Conservation (phyloP, 2,888 invertebrate species). For the Pollenia griseotomentosa region DNA sequence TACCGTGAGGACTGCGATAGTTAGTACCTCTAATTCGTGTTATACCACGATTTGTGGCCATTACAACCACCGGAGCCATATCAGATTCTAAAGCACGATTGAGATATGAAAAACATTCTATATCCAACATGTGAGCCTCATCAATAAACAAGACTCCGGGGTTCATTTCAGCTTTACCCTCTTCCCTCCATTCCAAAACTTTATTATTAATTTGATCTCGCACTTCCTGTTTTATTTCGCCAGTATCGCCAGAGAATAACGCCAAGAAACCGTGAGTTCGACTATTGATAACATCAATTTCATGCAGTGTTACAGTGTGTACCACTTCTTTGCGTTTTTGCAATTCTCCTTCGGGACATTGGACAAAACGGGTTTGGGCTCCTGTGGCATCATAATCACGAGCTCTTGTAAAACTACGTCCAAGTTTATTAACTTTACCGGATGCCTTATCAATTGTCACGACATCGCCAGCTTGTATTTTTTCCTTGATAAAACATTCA, state of each 20-base stretch:
- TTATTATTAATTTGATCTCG: slow-evolving; percentile 99
- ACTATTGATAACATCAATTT: slow-evolving; percentile 99
- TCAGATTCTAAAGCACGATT: slow-evolving; percentile 99
- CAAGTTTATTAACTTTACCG: slow-evolving; percentile 95
- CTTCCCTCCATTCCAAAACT: slow-evolving; percentile 99
- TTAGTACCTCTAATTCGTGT: slow-evolving; percentile 97
- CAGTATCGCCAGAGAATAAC: slow-evolving; percentile 99
- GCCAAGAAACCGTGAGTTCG: slow-evolving; percentile 99
- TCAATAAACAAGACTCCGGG: slow-evolving; percentile 99
- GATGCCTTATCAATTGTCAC: slow-evolving; percentile 99
- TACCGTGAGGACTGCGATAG: slow-evolving; percentile 97
- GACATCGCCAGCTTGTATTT: slow-evolving; percentile 97
- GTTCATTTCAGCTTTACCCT: slow-evolving; percentile 99
- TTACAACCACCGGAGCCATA: slow-evolving; percentile 98
- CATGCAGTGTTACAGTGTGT: slow-evolving; percentile 99
- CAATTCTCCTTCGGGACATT: slow-evolving; percentile 99
- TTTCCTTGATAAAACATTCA: slow-evolving; percentile 97
- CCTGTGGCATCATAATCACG: slow-evolving; percentile 99
- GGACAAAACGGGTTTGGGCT: slow-evolving; percentile 94
- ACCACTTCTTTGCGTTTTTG: slow-evolving; percentile 99
- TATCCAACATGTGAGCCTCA: slow-evolving; percentile 99
- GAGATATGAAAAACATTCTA: slow-evolving; percentile 99
- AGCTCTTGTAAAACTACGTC: slow-evolving; percentile 97
- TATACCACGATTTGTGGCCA: slow-evolving; percentile 99
- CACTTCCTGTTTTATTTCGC: slow-evolving; percentile 98